These are phyloP conservation scores for Vesta saturnalis DNA, from an alignment of 2,888 invertebrate genomes.

Conservation along the genomic window DNA sequence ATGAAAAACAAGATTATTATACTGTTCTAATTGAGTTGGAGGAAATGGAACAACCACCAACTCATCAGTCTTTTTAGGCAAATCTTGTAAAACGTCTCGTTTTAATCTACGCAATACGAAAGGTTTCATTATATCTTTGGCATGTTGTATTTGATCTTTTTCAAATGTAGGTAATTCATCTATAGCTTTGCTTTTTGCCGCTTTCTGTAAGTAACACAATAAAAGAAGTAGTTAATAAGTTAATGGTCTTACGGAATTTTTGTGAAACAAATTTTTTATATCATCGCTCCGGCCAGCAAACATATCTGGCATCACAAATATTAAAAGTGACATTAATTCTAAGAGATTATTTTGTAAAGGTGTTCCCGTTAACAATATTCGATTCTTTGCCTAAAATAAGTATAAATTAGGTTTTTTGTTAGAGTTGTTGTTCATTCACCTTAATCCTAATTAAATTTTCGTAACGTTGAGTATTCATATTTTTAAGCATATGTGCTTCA, in stretches of 20 bases:
- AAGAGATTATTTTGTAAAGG: conserved; percentile 96
- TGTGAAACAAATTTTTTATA: conserved; percentile 87
- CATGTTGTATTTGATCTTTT: conserved; percentile 88
- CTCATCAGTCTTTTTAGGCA: conserved; percentile 84
- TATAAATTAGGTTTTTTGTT: neutral
- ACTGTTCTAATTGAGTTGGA: conserved; percentile 76
- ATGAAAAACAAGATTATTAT: conserved; percentile 76
- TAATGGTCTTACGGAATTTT: conserved; percentile 68
- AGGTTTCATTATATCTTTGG: conserved; percentile 95
- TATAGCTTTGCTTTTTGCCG: conserved; percentile 63
- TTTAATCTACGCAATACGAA: conserved; percentile 92
- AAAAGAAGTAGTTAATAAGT: neutral
- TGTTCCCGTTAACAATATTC: conserved; percentile 93
- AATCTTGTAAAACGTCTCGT: conserved; percentile 82
- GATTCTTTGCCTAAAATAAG: conserved; percentile 74
- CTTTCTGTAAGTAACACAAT: conserved; percentile 62
- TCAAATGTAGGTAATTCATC: conserved; percentile 84
- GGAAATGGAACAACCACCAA: conserved; percentile 76
- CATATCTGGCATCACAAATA: conserved; percentile 96
- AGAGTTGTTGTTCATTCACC: conserved; percentile 41
- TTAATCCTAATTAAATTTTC: conserved; percentile 87
- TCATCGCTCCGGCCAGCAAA: conserved; percentile 89
- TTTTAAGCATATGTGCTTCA: conserved; percentile 98
- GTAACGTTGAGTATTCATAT: conserved; percentile 93
- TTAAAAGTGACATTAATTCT: conserved; percentile 93